Percentiles rank a stretch among this genome's conserved stretches.
These are phyloP conservation scores for Diadegma fenestrale DNA, from an alignment of 2,888 invertebrate genomes.

Conservation along the genomic window DNA sequence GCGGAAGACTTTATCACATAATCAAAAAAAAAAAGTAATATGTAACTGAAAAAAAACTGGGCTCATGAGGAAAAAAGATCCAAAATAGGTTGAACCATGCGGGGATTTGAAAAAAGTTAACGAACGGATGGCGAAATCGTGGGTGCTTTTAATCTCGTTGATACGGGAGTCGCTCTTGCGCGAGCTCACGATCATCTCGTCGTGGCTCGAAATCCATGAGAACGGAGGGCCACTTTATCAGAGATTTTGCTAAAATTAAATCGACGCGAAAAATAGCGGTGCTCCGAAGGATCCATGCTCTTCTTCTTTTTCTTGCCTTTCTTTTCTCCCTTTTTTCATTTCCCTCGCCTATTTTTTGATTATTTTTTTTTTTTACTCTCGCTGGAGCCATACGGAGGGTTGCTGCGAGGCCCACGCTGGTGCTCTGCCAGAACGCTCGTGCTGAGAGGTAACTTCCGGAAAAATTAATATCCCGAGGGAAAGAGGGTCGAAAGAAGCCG, in stretches of 20 bases:
- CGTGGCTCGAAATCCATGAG: conserved; percentile 38
- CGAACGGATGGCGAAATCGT: conserved; percentile 39
- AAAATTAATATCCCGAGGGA: conserved; percentile 82
- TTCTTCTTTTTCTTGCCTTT: conserved; percentile 11
- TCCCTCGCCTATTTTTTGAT: conserved; percentile 36
- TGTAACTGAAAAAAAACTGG: neutral
- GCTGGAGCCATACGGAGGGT: conserved; percentile 21
- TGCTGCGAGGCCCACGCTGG: conserved; percentile 14
- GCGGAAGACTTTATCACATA: neutral
- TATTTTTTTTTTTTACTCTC: conserved; percentile 46
- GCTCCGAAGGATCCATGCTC: conserved; percentile 31
- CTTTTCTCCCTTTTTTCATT: conserved; percentile 15
- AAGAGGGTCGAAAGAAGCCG: conserved; percentile 70
- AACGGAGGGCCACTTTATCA: conserved; percentile 64
- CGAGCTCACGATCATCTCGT: conserved; percentile 15
- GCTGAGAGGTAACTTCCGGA: conserved; percentile 78
- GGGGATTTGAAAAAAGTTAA: conserved; percentile 11
- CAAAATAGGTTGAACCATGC: neutral
- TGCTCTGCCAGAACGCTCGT: conserved; percentile 31
- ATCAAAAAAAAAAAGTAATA: conserved; percentile 3
- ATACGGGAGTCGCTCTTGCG: conserved; percentile 66
- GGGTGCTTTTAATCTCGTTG: conserved; percentile 76
- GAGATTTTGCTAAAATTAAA: conserved; percentile 72
- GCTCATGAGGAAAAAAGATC: conserved; percentile 1
- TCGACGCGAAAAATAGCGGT: conserved; percentile 65